Evolutionary conservation across 2,113 vertebrate species (phyloP).

Genomic region (Dolichotis patagonum): DNA sequence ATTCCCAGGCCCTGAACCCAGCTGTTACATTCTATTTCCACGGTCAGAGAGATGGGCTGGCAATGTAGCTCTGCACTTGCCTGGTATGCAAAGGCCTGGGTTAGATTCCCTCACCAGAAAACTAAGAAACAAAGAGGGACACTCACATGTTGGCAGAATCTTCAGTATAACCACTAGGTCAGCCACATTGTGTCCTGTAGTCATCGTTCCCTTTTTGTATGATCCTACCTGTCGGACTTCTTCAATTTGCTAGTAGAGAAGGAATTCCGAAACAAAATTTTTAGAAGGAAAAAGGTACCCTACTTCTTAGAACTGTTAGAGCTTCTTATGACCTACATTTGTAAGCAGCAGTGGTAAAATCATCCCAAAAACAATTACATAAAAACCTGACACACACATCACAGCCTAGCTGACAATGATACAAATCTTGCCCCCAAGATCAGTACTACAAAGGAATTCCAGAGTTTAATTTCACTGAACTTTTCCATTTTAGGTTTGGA

Average conservation of each 20-base stretch:
- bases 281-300: neutral
- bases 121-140: rapidly evolving
- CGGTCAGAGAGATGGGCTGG: neutral
- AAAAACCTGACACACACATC: neutral
- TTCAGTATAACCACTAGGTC: conserved; percentile 98
- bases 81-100: neutral
- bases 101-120: neutral
- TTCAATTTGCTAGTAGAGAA: conserved; percentile 93
- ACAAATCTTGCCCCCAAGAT: neutral
- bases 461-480: conserved; percentile 1
- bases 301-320: neutral
- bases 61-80: neutral
- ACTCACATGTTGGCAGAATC: conserved; percentile 96
- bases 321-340: neutral
- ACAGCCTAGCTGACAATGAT: neutral
- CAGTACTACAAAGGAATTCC: neutral
- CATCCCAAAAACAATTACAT: neutral
- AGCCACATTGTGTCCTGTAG: conserved; percentile 95
- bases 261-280: neutral
- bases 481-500: neutral
- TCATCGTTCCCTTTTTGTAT: conserved; percentile 99
- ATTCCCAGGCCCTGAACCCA: neutral
- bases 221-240: conserved; percentile 98
- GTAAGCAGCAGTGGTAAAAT: neutral
- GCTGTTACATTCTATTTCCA: neutral